phyloP scores from a whole-genome alignment of 1,140 invertebrate genomes.

The Laupala kohalensis region DNA sequence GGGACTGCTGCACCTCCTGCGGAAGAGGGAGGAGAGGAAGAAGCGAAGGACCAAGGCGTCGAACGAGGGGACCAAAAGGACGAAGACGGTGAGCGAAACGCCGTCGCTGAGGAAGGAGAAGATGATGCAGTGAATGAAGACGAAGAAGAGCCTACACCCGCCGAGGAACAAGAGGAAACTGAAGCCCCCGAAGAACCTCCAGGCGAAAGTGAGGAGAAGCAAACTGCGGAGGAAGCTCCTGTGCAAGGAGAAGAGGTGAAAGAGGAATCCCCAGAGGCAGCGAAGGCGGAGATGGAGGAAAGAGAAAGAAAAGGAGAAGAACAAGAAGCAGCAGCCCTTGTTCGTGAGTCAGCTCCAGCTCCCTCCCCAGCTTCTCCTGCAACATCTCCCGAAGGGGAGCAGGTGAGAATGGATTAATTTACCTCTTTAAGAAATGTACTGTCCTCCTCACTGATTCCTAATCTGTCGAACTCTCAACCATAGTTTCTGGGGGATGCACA shows the following conservation, averaged over 20 bases:
- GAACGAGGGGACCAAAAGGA: background rate
- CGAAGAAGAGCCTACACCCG: background rate
- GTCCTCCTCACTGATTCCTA: too few relatives aligned
- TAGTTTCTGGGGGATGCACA: too few relatives aligned
- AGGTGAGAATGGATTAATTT: too few relatives aligned
- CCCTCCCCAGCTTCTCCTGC: too few relatives aligned
- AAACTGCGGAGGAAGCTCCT: background rate
- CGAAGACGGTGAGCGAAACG: background rate
- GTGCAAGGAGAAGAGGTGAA: background rate
- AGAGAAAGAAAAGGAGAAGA: background rate
- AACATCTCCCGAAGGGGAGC: too few relatives aligned
- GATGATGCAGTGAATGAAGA: background rate
- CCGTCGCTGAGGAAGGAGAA: slow-evolving; percentile 1
- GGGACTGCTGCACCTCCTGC: background rate
- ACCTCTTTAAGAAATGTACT: too few relatives aligned
- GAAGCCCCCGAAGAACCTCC: background rate
- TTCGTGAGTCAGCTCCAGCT: too few relatives aligned
- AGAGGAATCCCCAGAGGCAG: background rate
- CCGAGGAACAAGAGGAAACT: background rate
- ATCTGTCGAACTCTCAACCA: too few relatives aligned
- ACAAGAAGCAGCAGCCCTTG: background rate
- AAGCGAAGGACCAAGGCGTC: background rate
- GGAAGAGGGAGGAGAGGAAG: background rate
- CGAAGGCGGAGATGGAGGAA: background rate
- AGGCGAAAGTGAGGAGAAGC: background rate